Percentiles rank a stretch among this genome's conserved stretches.
These are phyloP conservation scores for Phocides pigmalion DNA, from an alignment of 1,140 invertebrate genomes.

Conservation along the genomic window DNA sequence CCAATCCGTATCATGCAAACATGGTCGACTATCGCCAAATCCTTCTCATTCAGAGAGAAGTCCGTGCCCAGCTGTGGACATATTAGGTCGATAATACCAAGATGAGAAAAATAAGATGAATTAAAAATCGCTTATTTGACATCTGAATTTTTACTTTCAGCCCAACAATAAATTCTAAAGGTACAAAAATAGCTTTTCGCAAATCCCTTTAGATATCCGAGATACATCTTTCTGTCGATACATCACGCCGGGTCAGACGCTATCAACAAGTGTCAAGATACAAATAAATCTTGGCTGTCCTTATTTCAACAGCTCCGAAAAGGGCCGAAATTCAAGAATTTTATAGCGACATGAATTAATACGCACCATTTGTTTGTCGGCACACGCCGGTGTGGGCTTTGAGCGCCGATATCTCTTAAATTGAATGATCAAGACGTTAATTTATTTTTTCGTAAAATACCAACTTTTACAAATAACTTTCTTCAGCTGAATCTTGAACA, in stretches of 20 bases:
- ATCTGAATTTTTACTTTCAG: not conserved
- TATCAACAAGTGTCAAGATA: conserved; percentile 56
- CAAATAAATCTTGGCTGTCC: conserved; percentile 48
- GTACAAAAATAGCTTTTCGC: conserved; percentile 3
- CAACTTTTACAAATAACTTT: not conserved
- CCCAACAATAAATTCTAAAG: conserved; percentile 4
- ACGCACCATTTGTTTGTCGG: conserved; percentile 4
- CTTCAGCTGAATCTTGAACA: not conserved
- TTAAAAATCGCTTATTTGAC: too few species aligned
- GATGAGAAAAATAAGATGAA: too few species aligned
- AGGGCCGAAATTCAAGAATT: conserved; percentile 18
- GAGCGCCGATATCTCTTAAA: conserved; percentile 3
- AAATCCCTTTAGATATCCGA: conserved; percentile 10
- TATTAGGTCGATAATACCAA: too few species aligned
- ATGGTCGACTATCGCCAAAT: too few species aligned
- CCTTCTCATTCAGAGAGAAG: too few species aligned
- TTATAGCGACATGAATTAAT: conserved; percentile 12
- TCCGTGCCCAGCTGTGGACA: too few species aligned
- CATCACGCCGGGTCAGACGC: conserved; percentile 39
- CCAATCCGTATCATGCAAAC: too few species aligned
- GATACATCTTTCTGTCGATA: conserved; percentile 36
- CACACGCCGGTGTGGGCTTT: conserved; percentile 3
- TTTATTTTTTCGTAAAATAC: not conserved
- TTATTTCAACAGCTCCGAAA: conserved; percentile 39
- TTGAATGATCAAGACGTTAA: not conserved